Percentiles rank a stretch among this genome's conserved stretches.
Evolutionary conservation across 2,113 vertebrate species (phyloP).

Genomic region (Chamaea fasciata): DNA sequence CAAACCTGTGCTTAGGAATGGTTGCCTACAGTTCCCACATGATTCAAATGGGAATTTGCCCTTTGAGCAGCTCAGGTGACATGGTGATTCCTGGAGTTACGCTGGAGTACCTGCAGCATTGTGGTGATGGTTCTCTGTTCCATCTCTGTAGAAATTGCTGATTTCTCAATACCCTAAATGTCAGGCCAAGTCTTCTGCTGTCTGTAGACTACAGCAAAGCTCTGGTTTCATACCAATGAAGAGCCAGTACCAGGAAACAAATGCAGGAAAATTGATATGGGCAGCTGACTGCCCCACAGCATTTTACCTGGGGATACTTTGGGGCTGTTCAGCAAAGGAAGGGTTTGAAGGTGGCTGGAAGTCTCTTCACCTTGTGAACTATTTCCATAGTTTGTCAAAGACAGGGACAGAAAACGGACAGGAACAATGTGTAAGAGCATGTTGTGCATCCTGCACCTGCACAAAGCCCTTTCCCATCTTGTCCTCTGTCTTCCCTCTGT

Average conservation of each 20-base stretch:
- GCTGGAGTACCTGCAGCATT: neutral
- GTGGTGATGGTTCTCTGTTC: neutral
- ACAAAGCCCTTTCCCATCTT: neutral
- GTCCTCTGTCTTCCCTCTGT: neutral
- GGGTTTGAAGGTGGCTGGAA: neutral
- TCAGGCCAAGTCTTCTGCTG: neutral
- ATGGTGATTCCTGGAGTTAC: neutral
- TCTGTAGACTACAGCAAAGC: neutral
- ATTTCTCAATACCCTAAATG: neutral
- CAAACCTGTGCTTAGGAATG: neutral
- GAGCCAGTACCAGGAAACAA: neutral
- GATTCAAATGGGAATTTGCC: neutral
- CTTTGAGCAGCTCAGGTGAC: neutral
- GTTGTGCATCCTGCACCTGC: neutral
- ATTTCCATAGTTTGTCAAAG: neutral
- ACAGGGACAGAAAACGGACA: neutral
- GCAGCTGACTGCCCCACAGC: neutral
- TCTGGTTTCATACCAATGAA: neutral
- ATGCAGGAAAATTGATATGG: accelerated
- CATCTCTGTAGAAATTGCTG: neutral
- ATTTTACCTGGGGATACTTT: neutral
- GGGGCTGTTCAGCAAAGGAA: neutral
- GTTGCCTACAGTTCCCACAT: neutral
- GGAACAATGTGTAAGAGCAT: neutral
- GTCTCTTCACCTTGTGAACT: neutral